These are phyloP conservation scores for Salpingus planirostris DNA, from an alignment of 2,888 invertebrate species.

Conservation along the genomic window DNA sequence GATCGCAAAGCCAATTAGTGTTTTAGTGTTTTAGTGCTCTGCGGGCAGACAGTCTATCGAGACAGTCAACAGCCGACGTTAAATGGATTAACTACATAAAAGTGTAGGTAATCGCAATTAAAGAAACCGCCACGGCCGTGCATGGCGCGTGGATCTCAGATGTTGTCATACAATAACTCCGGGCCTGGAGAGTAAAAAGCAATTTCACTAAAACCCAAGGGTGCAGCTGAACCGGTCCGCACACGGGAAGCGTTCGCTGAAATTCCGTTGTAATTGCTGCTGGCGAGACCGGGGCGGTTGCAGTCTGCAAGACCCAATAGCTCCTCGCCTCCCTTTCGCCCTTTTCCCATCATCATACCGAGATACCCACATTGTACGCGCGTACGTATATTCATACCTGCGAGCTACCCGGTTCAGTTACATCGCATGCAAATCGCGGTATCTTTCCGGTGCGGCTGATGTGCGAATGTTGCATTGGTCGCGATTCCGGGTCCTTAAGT, in stretches of 20 bases:
- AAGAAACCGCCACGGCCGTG: constrained; percentile 27
- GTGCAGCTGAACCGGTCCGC: constrained; percentile 15
- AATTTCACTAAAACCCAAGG: constrained; percentile 34
- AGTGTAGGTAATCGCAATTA: constrained; percentile 38
- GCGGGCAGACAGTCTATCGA: constrained; percentile 18
- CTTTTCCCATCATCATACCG: no score
- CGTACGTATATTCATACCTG: constrained; percentile 9
- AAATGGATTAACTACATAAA: constrained; percentile 38
- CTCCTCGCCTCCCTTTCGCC: no score
- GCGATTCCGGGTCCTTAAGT: constrained; percentile 24
- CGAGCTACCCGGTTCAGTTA: constrained; percentile 12
- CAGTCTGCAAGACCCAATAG: no score
- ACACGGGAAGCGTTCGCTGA: constrained; percentile 27
- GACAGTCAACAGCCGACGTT: constrained; percentile 24
- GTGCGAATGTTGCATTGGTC: constrained; percentile 24
- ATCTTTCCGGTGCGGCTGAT: no score
- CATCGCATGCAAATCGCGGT: constrained; percentile 26
- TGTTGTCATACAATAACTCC: constrained; percentile 32
- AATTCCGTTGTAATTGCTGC: constrained; percentile 33
- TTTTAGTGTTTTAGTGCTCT: constrained; percentile 10
- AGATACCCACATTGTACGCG: constrained; percentile 1
- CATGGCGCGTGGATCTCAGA: constrained; percentile 29
- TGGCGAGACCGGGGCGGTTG: constrained; percentile 8
- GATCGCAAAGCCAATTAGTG: constrained; percentile 15
- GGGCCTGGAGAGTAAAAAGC: constrained; percentile 30